Evolutionary conservation across 2,113 vertebrate genomes (phyloP), one percentile per base, ranked within the genome.

Genomic region (Fulica atra): DNA sequence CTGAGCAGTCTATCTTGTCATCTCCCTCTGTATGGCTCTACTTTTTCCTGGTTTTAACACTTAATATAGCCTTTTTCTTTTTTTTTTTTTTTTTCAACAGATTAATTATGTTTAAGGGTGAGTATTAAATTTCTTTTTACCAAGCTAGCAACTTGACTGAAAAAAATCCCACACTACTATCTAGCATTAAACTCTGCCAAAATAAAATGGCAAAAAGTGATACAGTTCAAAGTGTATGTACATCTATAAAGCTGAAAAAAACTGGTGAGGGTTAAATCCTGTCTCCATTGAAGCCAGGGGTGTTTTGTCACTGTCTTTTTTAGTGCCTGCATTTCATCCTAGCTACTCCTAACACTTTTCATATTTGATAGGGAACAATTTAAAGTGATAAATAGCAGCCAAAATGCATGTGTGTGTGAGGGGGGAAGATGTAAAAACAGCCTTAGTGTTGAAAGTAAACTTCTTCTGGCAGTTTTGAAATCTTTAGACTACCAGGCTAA

Each of bases 321-420:
- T 56, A 73, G 60, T 31, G 68, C 42, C 92, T 93, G 93, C 46
- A 93, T 56, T 94, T 95, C 64, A 88, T 93, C 85, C 88, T 48
- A 93, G 76, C 79, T 96, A 94, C 87, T 91, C 63, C 35, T 84
- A 95, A 80, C 81, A 69, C 68, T 93, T 88, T 23, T 83, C 64
- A 48, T 70, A 81, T 44, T 93, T 68, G 80, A 92, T 81, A 95
- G 86, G 79, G 38, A 82, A 78, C 79, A 71, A 96, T 90, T 92
- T 93, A 31, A 90, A 93, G 44, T 79, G 88, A 96, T 90, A 95
- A 94, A 93, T 10, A 88, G 82, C 81, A 93, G 93, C 40, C 77
- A 92, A 92, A 91, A 28, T 81, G 36, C 21, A 59, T 11, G 4
- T 88, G 35, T 79, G 54, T 69, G 64, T 40, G 38, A 25, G n/a